A percentile compares a stretch with the other conserved stretches of the same genome.
phyloP scores from a whole-genome alignment of 2,113 vertebrate species.

The Plecotus auritus region DNA sequence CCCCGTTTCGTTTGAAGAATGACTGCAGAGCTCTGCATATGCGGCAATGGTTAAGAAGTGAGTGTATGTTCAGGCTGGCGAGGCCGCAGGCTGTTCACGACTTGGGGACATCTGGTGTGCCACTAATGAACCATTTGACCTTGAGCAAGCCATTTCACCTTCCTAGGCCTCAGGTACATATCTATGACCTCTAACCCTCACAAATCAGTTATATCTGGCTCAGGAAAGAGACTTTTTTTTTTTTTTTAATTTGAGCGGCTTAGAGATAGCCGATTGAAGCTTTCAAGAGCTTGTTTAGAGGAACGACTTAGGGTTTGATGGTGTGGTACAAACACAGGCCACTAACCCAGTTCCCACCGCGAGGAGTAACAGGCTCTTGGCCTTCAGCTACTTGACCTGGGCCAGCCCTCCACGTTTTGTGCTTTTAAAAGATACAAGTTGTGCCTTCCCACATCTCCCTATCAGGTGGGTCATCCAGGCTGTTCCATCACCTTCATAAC shows the following conservation, averaged over 20 bases:
- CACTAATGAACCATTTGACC: conserved; percentile 61
- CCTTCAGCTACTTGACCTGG: background rate
- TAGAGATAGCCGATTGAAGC: background rate
- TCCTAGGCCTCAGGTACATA: background rate
- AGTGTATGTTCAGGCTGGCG: background rate
- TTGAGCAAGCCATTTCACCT: conserved; percentile 66
- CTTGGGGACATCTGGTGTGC: background rate
- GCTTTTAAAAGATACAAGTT: background rate
- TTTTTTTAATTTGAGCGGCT: background rate
- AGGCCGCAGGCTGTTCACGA: background rate
- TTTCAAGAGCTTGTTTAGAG: background rate
- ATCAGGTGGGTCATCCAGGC: background rate
- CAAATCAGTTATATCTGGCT: background rate
- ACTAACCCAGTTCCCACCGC: background rate
- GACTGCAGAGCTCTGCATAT: background rate
- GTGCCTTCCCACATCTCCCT: background rate
- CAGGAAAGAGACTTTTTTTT: background rate
- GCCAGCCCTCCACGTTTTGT: background rate
- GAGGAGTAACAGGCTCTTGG: background rate
- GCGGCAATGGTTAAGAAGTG: background rate
- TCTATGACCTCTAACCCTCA: background rate
- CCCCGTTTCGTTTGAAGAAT: background rate
- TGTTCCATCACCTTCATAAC: background rate
- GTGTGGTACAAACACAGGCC: background rate
- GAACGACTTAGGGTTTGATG: background rate